phyloP scores from a whole-genome alignment of 2,888 invertebrate genomes.

The Pharmacophagus antenor region DNA sequence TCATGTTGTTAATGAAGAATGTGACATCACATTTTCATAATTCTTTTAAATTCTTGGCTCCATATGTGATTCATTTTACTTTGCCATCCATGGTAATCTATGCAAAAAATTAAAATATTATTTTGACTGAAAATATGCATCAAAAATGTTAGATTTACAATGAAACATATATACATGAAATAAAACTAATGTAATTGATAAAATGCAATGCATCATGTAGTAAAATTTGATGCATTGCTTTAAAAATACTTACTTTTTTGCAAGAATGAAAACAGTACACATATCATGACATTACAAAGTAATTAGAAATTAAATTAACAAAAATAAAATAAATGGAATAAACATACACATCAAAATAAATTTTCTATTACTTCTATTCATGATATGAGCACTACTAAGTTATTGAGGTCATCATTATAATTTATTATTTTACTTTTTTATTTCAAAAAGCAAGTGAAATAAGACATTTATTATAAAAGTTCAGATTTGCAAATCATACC shows the following conservation, averaged over 20 bases:
- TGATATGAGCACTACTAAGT: conserved; percentile 47
- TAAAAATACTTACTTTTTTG: conserved; percentile 29
- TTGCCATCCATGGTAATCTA: conserved; percentile 69
- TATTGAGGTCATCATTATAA: neutral
- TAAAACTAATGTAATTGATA: neutral
- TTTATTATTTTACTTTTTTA: neutral
- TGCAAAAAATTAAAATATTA: conserved; percentile 39
- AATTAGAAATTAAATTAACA: neutral
- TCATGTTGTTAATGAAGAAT: conserved; percentile 52
- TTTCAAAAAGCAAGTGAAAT: neutral
- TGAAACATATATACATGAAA: neutral
- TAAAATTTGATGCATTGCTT: conserved; percentile 30
- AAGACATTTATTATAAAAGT: neutral
- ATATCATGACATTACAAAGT: conserved; percentile 47
- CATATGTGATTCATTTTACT: conserved; percentile 57
- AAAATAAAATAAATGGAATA: neutral
- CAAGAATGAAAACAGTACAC: conserved; percentile 44
- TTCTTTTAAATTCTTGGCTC: conserved; percentile 35
- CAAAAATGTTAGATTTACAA: conserved; percentile 5
- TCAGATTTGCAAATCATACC: neutral
- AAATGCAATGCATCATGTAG: conserved; percentile 34
- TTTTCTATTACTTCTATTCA: conserved; percentile 37
- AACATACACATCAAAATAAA: neutral
- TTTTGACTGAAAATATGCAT: conserved; percentile 32
- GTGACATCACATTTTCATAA: conserved; percentile 31